phyloP scores from a whole-genome alignment of 2,888 invertebrate genomes.

The Seladonia tumulorum region DNA sequence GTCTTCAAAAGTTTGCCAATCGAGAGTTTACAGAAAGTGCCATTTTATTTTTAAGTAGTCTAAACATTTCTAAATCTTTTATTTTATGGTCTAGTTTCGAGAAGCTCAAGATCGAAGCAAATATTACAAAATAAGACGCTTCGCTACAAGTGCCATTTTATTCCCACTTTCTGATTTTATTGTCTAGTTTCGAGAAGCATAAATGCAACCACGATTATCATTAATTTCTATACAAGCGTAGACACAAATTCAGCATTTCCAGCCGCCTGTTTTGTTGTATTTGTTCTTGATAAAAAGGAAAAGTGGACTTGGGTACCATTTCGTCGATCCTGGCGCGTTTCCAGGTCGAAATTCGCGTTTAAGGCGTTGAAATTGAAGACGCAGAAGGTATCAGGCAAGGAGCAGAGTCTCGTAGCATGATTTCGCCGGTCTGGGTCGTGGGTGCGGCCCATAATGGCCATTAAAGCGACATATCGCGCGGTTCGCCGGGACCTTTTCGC shows the following conservation, averaged over 20 bases:
- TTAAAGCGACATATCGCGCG: constrained; percentile 44
- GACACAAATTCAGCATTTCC: background rate
- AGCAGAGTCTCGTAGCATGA: background rate
- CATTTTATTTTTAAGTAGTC: too few species aligned
- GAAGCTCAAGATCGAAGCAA: too few species aligned
- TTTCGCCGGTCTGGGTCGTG: background rate
- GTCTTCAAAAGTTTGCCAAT: too few species aligned
- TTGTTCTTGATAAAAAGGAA: too few species aligned
- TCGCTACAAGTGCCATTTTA: too few species aligned
- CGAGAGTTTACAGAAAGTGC: too few species aligned
- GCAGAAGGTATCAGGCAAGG: background rate
- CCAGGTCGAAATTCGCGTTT: background rate
- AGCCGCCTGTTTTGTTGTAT: too few species aligned
- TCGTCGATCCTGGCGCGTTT: background rate
- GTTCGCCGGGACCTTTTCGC: constrained; percentile 40
- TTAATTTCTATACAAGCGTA: background rate
- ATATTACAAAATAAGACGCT: too few species aligned
- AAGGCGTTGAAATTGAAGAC: background rate
- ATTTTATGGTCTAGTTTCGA: background rate
- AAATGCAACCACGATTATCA: background rate
- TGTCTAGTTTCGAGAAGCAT: background rate
- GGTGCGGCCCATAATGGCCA: constrained; percentile 38
- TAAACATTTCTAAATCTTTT: background rate
- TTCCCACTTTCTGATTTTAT: too few species aligned
- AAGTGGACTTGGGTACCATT: too few species aligned